These are phyloP conservation scores for Fundulus diaphanus DNA, from an alignment of 2,797 vertebrate genomes.

Conservation along the genomic window DNA sequence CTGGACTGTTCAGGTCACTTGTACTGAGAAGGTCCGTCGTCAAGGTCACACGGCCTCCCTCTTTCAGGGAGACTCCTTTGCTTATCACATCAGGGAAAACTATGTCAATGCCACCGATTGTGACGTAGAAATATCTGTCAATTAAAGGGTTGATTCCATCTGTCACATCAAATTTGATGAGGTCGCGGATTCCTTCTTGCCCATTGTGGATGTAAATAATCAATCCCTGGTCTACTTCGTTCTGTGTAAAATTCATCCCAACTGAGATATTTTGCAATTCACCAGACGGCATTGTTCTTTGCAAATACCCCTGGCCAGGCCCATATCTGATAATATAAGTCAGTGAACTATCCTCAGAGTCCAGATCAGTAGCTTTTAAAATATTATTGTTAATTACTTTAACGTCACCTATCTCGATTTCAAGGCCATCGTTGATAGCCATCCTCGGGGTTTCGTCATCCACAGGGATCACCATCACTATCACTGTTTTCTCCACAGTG, in stretches of 20 bases:
- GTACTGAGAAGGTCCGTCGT: slow-evolving; percentile 96
- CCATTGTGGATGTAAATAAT: slow-evolving; percentile 90
- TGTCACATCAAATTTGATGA: slow-evolving; percentile 97
- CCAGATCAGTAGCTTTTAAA: slow-evolving; percentile 94
- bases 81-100: slow-evolving; percentile 94
- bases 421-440: slow-evolving; percentile 93
- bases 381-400: slow-evolving; percentile 86
- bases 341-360: slow-evolving; percentile 90
- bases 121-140: slow-evolving; percentile 97
- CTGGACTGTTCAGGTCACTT: slow-evolving; percentile 95
- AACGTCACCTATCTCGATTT: slow-evolving; percentile 90
- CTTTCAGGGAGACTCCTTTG: slow-evolving; percentile 95
- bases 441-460: slow-evolving; percentile 97
- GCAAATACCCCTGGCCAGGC: slow-evolving; percentile 89
- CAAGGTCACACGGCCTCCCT: slow-evolving; percentile 92
- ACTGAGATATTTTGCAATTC: slow-evolving; percentile 87
- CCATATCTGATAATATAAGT: slow-evolving; percentile 89
- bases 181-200: slow-evolving; percentile 90
- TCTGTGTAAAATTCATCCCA: slow-evolving; percentile 96
- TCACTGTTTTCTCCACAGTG: slow-evolving; percentile 82
- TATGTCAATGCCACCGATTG: slow-evolving; percentile 89
- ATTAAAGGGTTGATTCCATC: slow-evolving; percentile 94
- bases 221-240: slow-evolving; percentile 88
- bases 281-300: slow-evolving; percentile 79
- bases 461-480: slow-evolving; percentile 91